A percentile compares a stretch with the other conserved stretches of the same genome.
These are phyloP conservation scores for Thunnus albacares DNA, from an alignment of 2,797 vertebrate genomes.

Conservation along the genomic window DNA sequence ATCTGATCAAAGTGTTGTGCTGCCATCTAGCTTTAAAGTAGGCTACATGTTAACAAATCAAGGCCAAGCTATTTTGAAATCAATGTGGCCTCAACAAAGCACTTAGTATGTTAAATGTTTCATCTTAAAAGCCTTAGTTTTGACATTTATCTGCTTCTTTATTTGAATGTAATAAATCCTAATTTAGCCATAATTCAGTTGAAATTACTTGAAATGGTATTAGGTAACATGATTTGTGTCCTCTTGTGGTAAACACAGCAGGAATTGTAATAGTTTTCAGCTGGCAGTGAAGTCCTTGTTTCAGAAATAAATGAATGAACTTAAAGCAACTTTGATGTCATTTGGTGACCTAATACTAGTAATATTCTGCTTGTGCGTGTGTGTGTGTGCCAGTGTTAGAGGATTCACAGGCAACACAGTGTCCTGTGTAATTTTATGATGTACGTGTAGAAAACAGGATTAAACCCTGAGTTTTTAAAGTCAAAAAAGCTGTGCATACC, in stretches of 20 bases:
- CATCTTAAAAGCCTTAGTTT: background rate
- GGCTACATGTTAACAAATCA: slow-evolving; percentile 7
- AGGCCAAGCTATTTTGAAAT: background rate
- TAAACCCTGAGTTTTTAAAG: slow-evolving; percentile 14
- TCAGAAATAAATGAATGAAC: slow-evolving; percentile 46
- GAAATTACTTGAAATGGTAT: slow-evolving; percentile 42
- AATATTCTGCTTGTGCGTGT: background rate
- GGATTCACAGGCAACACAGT: background rate
- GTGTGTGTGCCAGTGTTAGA: background rate
- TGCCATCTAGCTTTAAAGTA: slow-evolving; percentile 73
- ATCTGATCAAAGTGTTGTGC: slow-evolving; percentile 53
- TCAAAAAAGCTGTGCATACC: slow-evolving; percentile 46
- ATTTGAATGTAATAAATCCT: slow-evolving; percentile 46
- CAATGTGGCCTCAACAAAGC: slow-evolving; percentile 17
- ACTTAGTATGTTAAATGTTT: slow-evolving; percentile 15
- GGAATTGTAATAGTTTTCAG: slow-evolving; percentile 24
- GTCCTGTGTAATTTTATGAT: background rate
- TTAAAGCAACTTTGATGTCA: background rate
- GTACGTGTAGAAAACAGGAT: slow-evolving; percentile 12
- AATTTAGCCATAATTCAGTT: slow-evolving; percentile 18
- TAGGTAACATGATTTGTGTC: slow-evolving; percentile 24
- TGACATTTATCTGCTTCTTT: slow-evolving; percentile 33
- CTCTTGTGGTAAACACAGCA: slow-evolving; percentile 23
- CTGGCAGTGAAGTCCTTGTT: background rate
- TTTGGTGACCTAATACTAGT: background rate